Base-by-base conservation (phyloP, 2,113 vertebrate genomes). In the Brienomyrus brachyistius region DNA sequence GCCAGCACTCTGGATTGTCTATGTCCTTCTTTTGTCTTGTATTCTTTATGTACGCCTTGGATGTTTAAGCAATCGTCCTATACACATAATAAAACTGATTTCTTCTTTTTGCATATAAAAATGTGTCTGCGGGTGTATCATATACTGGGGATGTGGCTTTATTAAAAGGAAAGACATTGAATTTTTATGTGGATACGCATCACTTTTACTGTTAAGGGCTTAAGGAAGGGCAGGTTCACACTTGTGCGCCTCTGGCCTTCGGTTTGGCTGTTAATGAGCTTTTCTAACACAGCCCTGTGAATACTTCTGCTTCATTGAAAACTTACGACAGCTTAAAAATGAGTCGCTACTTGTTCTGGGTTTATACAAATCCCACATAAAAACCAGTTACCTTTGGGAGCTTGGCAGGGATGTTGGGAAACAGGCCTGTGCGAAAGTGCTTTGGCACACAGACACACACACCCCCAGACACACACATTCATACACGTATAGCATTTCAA, bases 1-100 rank as follows among this genome's bases (percentile, higher is more conserved):
- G 93, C 93, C 93, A 86, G 89, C 88, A 31, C 70, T 89, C 54
- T 91, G 92, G 93, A 94, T 94, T 19, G 17, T 43, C 93, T 94
- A 1, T 80, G 35, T 43, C 17, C 35, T 6, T 43, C 35, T 6
- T 43, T 92, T 91, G 91, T 83, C 17, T 80, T 80, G 35, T 43
- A 43, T 43, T 80, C 74, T 80, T 19, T 80, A 43, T 35, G 15
- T 77, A 19, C 17, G 13, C 70, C 15, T 40, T 43, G 31, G 4
- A 80, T 80, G 15, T 43, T 74, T 35, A 74, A 74, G 11, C 66
- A 74, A 80, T 19, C 5, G 17, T 80, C 13, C 35, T 80, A 43
- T 56, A 80, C 2, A 21, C 43, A 51, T 35, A 89, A 89, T 89
- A 89, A 89, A 89, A 82, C 43, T 21, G n/a, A 48, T 77, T 77